Evolutionary conservation across 2,797 vertebrate species (phyloP).

Genomic region (Eidolon dupreanum): DNA sequence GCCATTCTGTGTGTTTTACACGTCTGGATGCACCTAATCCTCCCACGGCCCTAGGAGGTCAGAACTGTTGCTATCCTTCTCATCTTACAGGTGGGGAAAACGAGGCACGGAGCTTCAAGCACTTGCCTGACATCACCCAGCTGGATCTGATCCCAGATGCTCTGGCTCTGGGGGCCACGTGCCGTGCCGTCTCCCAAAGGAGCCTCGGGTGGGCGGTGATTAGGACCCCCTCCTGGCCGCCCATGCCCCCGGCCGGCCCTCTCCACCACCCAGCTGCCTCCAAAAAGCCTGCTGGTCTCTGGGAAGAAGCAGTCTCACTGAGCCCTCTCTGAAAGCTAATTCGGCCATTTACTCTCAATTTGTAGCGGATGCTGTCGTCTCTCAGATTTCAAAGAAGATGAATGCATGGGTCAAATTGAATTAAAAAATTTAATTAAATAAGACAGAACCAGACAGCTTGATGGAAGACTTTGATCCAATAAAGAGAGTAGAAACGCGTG

Average conservation of each 20-base stretch:
- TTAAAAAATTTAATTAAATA: constrained; percentile 78
- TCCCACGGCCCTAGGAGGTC: background rate
- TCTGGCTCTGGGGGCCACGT: background rate
- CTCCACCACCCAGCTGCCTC: constrained; percentile 20
- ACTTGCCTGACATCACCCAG: background rate
- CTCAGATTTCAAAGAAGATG: constrained; percentile 78
- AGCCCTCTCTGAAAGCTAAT: constrained; percentile 62
- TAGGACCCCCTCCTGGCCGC: too few relatives aligned
- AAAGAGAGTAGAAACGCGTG: constrained; percentile 31
- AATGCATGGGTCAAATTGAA: constrained; percentile 75
- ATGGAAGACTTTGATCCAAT: constrained; percentile 75
- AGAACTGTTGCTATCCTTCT: background rate
- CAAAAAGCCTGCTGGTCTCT: background rate
- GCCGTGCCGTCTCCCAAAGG: background rate
- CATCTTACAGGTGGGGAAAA: background rate
- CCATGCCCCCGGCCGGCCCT: background rate
- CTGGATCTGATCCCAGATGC: background rate
- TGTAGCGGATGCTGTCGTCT: constrained; percentile 76
- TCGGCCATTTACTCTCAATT: constrained; percentile 61
- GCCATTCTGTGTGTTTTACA: background rate
- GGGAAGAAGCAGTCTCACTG: background rate
- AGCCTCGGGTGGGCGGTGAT: background rate
- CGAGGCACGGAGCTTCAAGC: background rate
- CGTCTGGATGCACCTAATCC: background rate
- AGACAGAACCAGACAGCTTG: constrained; percentile 74